Evolutionary conservation across 2,888 invertebrate genomes (phyloP), one percentile per base, ranked within the genome.

Genomic region (Tachystola acroxantha): DNA sequence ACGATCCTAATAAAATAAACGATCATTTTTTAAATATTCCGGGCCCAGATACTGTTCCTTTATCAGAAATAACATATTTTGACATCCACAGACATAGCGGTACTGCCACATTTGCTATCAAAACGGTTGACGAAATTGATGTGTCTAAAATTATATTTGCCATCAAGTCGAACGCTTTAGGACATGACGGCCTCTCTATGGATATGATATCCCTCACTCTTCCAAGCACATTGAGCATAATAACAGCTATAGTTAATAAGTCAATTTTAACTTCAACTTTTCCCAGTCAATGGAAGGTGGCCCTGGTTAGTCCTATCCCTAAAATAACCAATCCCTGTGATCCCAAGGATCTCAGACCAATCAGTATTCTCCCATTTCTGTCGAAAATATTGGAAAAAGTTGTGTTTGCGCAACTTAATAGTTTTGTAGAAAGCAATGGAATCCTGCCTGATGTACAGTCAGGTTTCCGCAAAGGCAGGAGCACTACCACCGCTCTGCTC

Each of bases 301-400:
- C 32, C 1, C 9, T 10, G 2, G 22, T 32, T 7, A 32, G 2
- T 10, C 32, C 32, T 6, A 22, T 38, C 7, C 26, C 38, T 19
- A 42, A 42, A 24, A 14, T 14, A 0, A 7, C 14, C 1, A 28
- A 25, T 7, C 10, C 26, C 1, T 9, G n/a, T 16, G 14, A 13
- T 2, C 1, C 27, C 0, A 30, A 32, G 7, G 38, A 42, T 19
- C 19, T 42, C 2, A n/a, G 41, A 3, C 35, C 42, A 2, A 43
- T 43, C 3, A 40, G 36, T 14, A 36, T 40, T 11, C 26, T 43
- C 6, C 36, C 36, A 2, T 24, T 29, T 12, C 6, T 42, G 1
- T 41, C 46, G 5, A 46, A 46, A 38, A 26, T 46, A 6, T 10
- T 39, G 6, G 46, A 46, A 35, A 46, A 34, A 26, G 25, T 40